A percentile compares a stretch with the other conserved stretches of the same genome.
Conservation (phyloP, 2,113 vertebrate species). For the Himantopus leucocephalus region DNA sequence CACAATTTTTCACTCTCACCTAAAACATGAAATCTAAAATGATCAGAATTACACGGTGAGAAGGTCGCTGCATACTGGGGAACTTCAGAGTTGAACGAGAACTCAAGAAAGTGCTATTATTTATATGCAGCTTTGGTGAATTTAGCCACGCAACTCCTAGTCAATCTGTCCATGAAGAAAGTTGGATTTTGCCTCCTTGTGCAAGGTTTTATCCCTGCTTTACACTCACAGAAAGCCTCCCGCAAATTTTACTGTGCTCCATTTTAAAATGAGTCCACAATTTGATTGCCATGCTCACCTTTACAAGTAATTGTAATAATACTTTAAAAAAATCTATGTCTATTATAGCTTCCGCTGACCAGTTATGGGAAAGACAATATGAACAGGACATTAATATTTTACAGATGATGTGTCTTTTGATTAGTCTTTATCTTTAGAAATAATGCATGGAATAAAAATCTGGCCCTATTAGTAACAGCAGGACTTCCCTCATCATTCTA, state of each 20-base stretch:
- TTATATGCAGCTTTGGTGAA: not conserved
- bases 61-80: not conserved
- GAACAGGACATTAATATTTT: not conserved
- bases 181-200: not conserved
- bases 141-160: not conserved
- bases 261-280: not conserved
- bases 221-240: not conserved
- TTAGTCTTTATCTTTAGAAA: not conserved
- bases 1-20: not conserved
- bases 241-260: not conserved
- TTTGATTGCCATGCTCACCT: not conserved
- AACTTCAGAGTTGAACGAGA: not conserved
- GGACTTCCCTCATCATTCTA: not conserved
- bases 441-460: not conserved
- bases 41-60: rapidly evolving
- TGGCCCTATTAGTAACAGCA: not conserved
- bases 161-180: not conserved
- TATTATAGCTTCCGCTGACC: not conserved
- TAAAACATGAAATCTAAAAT: not conserved
- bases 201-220: not conserved
- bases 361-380: not conserved
- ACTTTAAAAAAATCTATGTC: not conserved
- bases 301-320: not conserved
- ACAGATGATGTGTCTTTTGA: not conserved
- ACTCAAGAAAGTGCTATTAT: not conserved